Conservation (phyloP, 2,888 invertebrate species). For the Folsomia candida region DNA sequence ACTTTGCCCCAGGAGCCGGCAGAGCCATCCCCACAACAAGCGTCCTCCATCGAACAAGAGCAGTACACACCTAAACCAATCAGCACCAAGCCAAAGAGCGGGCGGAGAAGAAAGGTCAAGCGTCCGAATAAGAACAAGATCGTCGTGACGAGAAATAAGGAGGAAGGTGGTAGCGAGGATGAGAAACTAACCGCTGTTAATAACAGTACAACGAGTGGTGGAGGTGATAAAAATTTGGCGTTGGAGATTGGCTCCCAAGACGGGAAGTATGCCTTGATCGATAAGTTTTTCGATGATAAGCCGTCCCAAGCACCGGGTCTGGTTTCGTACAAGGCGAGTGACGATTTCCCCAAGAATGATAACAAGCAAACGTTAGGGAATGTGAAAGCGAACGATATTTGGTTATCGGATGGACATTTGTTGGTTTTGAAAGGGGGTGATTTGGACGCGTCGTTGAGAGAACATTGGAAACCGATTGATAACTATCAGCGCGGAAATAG, state of each 20-base stretch:
- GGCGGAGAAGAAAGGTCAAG: constrained; percentile 46
- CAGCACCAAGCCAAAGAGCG: constrained; percentile 30
- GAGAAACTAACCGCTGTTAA: constrained; percentile 12
- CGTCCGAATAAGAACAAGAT: constrained; percentile 37
- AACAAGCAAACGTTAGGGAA: constrained; percentile 77
- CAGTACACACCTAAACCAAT: constrained; percentile 31
- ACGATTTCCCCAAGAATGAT: constrained; percentile 74
- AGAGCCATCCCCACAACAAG: neutral
- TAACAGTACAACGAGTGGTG: constrained; percentile 18
- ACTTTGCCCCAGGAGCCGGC: neutral
- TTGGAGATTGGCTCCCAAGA: constrained; percentile 59
- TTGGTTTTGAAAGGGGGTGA: constrained; percentile 76
- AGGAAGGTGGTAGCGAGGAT: constrained; percentile 25
- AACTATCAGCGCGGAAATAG: constrained; percentile 70
- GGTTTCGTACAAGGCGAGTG: constrained; percentile 74
- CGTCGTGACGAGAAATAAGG: constrained; percentile 24
- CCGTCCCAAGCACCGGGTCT: constrained; percentile 69
- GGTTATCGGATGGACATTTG: constrained; percentile 85
- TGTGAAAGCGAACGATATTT: constrained; percentile 78
- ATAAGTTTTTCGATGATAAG: constrained; percentile 70
- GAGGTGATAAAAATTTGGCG: constrained; percentile 49
- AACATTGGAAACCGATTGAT: constrained; percentile 76
- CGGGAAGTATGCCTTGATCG: constrained; percentile 84
- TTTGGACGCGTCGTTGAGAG: constrained; percentile 54
- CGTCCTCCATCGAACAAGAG: constrained; percentile 11